Evolutionary conservation across 1,140 invertebrate genomes (phyloP), one percentile per base, ranked within the genome.

Genomic region (Ditylenchus dipsaci): DNA sequence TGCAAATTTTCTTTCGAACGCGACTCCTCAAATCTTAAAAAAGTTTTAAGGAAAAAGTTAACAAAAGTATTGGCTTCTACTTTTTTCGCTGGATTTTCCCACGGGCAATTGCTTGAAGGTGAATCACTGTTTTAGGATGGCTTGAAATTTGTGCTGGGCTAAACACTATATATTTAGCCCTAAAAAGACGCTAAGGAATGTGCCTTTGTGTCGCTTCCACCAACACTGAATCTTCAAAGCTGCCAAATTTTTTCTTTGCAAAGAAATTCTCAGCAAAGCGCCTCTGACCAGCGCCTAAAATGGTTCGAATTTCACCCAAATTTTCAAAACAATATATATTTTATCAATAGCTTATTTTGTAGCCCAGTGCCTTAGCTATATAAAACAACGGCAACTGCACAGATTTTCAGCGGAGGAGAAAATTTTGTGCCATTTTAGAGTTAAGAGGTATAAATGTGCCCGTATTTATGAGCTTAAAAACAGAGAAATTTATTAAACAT

Each of bases 201-300:
- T n/a, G n/a, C 33, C 33, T 38, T 38, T 38, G 11, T 38, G 33
- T 5, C 88, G 87, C 67, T 89, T 84, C 89, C 90, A 93, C 56
- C 86, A 85, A 56, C 89, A 87, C 79, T 93, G 91, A 66, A 94
- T 89, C 57, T 87, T 88, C 13, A 88, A 84, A 0, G 89, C 90
- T 1, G 91, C 90, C 13, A 86, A 81, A 23, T 88, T 83, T 76
- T 77, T 73, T 15, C 84, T 73, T 56, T 82, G 75, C 57, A 86
- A 63, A 47, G 83, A 47, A 66, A 83, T 63, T 69, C 78, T 19
- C 78, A 69, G 29, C 69, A 71, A 45, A 74, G 79, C 72, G 84
- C 85, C 67, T 82, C 86, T 23, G 87, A 79, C 68, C 86, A 86
- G 84, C 86, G 73, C 78, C 65, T 69, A n/a, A 66, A 69, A 30